Percentiles rank a stretch among this genome's conserved stretches.
Evolutionary conservation across 2,888 invertebrate species (phyloP).

Genomic region (Platycnemis pennipes): DNA sequence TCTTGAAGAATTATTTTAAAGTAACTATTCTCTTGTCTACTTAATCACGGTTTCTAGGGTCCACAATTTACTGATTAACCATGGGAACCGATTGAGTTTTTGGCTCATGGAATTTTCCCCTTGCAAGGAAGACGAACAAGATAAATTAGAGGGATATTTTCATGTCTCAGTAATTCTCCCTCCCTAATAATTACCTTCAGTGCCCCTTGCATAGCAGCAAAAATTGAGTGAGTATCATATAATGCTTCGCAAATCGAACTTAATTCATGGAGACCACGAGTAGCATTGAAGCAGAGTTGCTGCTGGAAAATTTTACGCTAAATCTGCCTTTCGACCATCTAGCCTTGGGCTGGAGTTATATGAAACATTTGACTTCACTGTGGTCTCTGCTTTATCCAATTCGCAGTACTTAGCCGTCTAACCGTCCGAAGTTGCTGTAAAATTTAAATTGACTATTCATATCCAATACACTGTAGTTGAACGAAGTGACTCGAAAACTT

Average conservation of each 20-base stretch:
- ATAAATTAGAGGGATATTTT: conserved; percentile 26
- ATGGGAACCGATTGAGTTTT: conserved; percentile 5
- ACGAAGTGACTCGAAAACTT: background rate
- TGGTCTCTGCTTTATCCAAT: background rate
- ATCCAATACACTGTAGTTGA: background rate
- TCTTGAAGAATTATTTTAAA: conserved; percentile 10
- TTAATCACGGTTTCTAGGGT: conserved; percentile 41
- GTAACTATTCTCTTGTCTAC: background rate
- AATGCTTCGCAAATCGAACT: background rate
- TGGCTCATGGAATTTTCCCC: background rate
- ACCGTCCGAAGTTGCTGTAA: conserved; percentile 20
- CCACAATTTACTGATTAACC: conserved; percentile 23
- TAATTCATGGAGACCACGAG: background rate
- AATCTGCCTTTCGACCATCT: background rate
- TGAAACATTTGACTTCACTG: background rate
- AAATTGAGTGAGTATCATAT: background rate
- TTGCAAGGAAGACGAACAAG: background rate
- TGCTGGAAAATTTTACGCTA: background rate
- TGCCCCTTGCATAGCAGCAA: conserved; percentile 13
- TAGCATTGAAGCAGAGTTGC: background rate
- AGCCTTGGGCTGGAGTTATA: background rate
- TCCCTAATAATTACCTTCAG: background rate
- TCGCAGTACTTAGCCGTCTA: background rate
- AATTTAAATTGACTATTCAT: conserved; percentile 15
- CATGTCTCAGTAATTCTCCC: background rate